A percentile compares a stretch with the other conserved stretches of the same genome.
These are phyloP conservation scores for Cecropterus lyciades DNA, from an alignment of 1,140 invertebrate species.

Conservation along the genomic window DNA sequence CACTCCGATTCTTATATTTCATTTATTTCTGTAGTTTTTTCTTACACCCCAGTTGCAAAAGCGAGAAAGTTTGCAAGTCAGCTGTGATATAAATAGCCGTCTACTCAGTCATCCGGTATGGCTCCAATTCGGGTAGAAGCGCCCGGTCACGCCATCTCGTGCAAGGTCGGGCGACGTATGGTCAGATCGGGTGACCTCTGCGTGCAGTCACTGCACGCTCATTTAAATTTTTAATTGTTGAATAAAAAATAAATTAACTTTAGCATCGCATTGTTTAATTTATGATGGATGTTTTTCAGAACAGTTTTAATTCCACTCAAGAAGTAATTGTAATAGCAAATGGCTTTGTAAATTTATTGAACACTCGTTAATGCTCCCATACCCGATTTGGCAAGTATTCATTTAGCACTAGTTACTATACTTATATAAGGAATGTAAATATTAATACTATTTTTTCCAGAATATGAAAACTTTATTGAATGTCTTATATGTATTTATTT, in stretches of 20 bases:
- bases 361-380: no score
- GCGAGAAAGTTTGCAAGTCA: background rate
- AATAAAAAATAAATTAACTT: background rate
- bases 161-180: background rate
- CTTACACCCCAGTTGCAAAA: background rate
- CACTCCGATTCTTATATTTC: background rate
- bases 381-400: no score
- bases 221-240: background rate
- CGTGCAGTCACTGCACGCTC: background rate
- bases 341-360: no score
- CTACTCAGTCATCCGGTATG: background rate
- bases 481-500: no score
- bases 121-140: no score
- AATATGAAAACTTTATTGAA: no score
- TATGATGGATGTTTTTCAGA: no score
- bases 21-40: background rate
- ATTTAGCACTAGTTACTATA: no score
- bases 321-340: no score
- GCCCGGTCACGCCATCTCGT: background rate
- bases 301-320: no score
- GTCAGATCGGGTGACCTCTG: background rate
- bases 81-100: background rate
- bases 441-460: no score
- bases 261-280: background rate
- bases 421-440: no score